Evolutionary conservation across 1,140 invertebrate genomes (phyloP).

Genomic region (Gryllus bimaculatus): DNA sequence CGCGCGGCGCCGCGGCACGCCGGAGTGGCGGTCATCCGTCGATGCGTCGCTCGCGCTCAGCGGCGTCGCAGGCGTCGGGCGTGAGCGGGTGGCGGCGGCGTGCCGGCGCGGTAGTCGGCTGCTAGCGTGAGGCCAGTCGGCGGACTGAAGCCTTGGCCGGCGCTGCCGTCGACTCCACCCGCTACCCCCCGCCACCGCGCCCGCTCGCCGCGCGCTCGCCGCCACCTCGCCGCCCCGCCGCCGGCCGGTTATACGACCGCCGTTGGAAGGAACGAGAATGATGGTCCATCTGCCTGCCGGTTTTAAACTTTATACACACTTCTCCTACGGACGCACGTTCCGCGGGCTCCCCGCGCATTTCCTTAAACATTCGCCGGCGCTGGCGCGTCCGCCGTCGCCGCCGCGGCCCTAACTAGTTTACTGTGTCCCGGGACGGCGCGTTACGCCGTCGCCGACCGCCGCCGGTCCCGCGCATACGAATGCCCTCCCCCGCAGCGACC

Average conservation of each 20-base stretch:
- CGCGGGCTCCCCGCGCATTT: not conserved
- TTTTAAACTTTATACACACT: slow-evolving; percentile 6
- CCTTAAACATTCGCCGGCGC: not conserved
- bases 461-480: not conserved
- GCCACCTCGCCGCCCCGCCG: no score
- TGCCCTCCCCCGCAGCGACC: not conserved
- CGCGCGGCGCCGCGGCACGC: no score
- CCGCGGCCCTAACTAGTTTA: not conserved
- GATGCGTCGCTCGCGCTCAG: not conserved
- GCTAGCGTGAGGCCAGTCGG: not conserved
- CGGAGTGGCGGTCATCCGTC: no score
- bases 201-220: no score
- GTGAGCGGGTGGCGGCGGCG: not conserved
- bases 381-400: not conserved
- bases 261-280: slow-evolving; percentile 3
- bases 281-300: slow-evolving; percentile 2
- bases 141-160: not conserved
- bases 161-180: slow-evolving; percentile 1
- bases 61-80: not conserved
- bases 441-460: not conserved
- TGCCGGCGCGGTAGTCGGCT: not conserved
- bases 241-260: slow-evolving; percentile 1
- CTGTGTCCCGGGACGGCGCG: not conserved
- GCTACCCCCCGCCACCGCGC: no score
- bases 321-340: slow-evolving; percentile 2